A percentile compares a stretch with the other conserved stretches of the same genome.
phyloP scores from a whole-genome alignment of 2,888 invertebrate species.

The Cheilosia soror region DNA sequence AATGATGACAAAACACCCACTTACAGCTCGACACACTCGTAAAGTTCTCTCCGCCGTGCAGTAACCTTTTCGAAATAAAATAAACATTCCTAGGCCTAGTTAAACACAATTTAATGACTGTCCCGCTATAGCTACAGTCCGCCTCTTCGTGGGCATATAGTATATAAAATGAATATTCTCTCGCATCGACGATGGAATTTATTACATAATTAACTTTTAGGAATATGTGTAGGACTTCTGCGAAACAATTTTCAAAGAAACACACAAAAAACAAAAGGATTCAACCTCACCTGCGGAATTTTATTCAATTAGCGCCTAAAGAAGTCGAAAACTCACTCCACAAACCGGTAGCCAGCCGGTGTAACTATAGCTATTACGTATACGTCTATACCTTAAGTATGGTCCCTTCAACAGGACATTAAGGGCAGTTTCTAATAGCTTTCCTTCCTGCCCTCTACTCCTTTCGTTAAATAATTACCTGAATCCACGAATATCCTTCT shows the following conservation, averaged over 20 bases:
- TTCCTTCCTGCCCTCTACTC: constrained; percentile 30
- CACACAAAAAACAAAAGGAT: constrained; percentile 4
- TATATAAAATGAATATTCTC: constrained; percentile 26
- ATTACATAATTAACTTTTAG: constrained; percentile 72
- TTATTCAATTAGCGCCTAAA: constrained; percentile 67
- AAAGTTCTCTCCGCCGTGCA: neutral
- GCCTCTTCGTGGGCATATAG: neutral
- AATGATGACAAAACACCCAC: constrained; percentile 71
- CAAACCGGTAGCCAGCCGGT: neutral
- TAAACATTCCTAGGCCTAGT: constrained; percentile 57
- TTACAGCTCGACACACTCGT: constrained; percentile 13
- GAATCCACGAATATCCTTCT: constrained; percentile 61
- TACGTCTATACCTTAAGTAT: neutral
- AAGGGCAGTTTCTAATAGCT: constrained; percentile 75
- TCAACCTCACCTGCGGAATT: constrained; percentile 67
- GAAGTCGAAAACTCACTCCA: constrained; percentile 20
- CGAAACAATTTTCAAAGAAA: constrained; percentile 17
- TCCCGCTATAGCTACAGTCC: constrained; percentile 30
- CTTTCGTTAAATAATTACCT: constrained; percentile 61
- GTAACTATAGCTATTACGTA: neutral
- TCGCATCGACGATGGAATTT: constrained; percentile 58
- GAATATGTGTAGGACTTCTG: constrained; percentile 25
- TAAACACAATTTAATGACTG: constrained; percentile 55
- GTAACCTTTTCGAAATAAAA: constrained; percentile 33
- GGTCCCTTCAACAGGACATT: constrained; percentile 65